A percentile compares a stretch with the other conserved stretches of the same genome.
phyloP scores from a whole-genome alignment of 2,888 invertebrate genomes.

The Apotomis capreana region DNA sequence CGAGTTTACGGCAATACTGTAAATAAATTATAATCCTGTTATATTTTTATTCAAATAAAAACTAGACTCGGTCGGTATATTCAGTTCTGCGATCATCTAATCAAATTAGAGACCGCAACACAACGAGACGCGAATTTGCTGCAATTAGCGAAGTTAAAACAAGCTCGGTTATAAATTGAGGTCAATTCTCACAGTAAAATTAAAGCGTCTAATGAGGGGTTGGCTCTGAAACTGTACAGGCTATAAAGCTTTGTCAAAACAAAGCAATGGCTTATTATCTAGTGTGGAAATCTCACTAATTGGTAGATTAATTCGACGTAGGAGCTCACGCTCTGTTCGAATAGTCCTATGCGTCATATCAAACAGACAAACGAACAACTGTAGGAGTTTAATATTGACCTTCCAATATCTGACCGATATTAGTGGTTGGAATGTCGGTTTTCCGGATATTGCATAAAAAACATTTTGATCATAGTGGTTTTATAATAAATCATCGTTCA shows the following conservation, averaged over 20 bases:
- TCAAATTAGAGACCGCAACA: constrained; percentile 26
- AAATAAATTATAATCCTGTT: constrained; percentile 12
- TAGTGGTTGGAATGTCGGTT: too few species aligned
- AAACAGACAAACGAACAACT: too few species aligned
- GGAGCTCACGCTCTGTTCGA: not conserved
- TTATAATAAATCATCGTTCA: too few species aligned
- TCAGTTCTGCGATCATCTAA: constrained; percentile 5
- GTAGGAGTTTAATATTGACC: too few species aligned
- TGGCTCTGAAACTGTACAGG: constrained; percentile 5
- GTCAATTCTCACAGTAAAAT: constrained; percentile 34
- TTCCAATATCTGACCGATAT: too few species aligned
- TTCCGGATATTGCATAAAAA: too few species aligned
- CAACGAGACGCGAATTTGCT: constrained; percentile 18
- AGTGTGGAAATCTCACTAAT: constrained; percentile 25
- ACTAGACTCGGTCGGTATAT: not conserved
- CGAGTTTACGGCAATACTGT: not conserved
- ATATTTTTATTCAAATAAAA: constrained; percentile 19
- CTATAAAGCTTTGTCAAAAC: constrained; percentile 23
- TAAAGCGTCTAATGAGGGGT: constrained; percentile 6
- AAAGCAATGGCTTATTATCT: constrained; percentile 25
- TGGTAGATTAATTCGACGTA: constrained; percentile 2
- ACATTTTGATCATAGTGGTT: too few species aligned
- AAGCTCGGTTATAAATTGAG: constrained; percentile 2
- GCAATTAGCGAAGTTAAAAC: constrained; percentile 17
- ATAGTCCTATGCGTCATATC: too few species aligned